These are phyloP conservation scores for Pilophorus perplexus DNA, from an alignment of 2,888 invertebrate genomes.

Conservation along the genomic window DNA sequence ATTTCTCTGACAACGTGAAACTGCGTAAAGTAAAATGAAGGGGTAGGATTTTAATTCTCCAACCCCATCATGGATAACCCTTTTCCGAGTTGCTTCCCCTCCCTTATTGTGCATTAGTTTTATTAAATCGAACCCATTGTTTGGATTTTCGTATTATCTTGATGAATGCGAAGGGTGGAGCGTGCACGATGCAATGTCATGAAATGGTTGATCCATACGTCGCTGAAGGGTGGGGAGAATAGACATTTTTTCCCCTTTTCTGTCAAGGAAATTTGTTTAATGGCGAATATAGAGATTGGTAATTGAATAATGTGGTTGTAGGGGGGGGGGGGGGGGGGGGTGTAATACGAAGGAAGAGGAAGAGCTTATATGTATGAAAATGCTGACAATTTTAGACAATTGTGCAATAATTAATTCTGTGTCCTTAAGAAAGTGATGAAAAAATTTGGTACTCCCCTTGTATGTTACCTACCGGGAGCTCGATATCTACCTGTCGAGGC, in stretches of 20 bases:
- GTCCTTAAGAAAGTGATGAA: too few species aligned
- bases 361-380: too few species aligned
- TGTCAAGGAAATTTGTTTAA: too few species aligned
- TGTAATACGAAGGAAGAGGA: slow-evolving; percentile 28
- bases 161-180: too few species aligned
- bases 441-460: too few species aligned
- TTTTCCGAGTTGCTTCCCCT: slow-evolving; percentile 16
- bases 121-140: slow-evolving; percentile 47
- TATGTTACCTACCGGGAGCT: too few species aligned
- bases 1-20: too few species aligned
- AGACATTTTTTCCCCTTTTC: not conserved
- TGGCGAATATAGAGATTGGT: too few species aligned
- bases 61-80: slow-evolving; percentile 30
- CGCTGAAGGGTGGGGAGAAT: slow-evolving; percentile 16
- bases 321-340: slow-evolving; percentile 9
- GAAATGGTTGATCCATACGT: slow-evolving; percentile 36
- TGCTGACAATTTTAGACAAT: too few species aligned
- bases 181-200: too few species aligned
- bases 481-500: too few species aligned
- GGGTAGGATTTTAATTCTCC: slow-evolving; percentile 19
- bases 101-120: slow-evolving; percentile 42
- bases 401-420: too few species aligned
- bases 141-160: slow-evolving; percentile 35
- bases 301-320: not conserved
- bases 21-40: not conserved